Percentiles rank a stretch among this genome's conserved stretches.
Conservation (phyloP, 1,140 invertebrate genomes). For the Drosophila sechellia region DNA sequence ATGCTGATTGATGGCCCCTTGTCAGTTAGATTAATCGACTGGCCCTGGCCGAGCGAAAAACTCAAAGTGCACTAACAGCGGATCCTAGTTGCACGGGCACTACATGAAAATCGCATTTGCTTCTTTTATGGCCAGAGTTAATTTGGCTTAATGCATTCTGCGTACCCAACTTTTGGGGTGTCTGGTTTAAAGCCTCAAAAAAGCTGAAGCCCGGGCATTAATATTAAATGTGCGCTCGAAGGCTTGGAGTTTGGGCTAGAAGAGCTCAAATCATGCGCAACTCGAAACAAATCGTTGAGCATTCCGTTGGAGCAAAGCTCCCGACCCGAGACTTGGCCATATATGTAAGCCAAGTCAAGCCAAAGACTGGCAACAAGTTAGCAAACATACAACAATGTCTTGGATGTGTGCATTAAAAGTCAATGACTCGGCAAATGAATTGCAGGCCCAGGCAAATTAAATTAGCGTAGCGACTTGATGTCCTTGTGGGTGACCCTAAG, state of each 20-base stretch:
- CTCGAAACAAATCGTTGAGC: conserved; percentile 54
- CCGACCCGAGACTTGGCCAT: conserved; percentile 25
- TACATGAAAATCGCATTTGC: conserved; percentile 50
- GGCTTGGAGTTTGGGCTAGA: conserved; percentile 1
- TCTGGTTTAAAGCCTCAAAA: neutral
- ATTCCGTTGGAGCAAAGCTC: conserved; percentile 36
- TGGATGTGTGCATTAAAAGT: conserved; percentile 74
- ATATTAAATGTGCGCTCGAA: conserved; percentile 32
- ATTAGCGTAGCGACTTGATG: conserved; percentile 54
- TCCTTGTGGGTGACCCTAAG: conserved; percentile 40
- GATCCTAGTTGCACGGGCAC: conserved; percentile 10
- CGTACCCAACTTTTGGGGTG: neutral
- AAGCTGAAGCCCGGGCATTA: conserved; percentile 5
- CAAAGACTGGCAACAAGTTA: conserved; percentile 67
- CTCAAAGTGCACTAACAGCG: neutral
- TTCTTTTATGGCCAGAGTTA: conserved; percentile 30
- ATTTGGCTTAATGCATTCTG: conserved; percentile 28
- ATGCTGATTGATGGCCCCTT: conserved; percentile 63
- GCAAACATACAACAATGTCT: conserved; percentile 58
- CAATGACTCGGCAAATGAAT: conserved; percentile 79
- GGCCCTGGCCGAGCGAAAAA: neutral
- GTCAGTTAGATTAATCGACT: conserved; percentile 28
- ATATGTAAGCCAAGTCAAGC: conserved; percentile 53
- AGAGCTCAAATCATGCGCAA: conserved; percentile 38
- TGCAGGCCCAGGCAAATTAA: conserved; percentile 75